Evolutionary conservation across 64 coral and sea anemone species (phyloP).

Genomic region (Stylophora pistillata): DNA sequence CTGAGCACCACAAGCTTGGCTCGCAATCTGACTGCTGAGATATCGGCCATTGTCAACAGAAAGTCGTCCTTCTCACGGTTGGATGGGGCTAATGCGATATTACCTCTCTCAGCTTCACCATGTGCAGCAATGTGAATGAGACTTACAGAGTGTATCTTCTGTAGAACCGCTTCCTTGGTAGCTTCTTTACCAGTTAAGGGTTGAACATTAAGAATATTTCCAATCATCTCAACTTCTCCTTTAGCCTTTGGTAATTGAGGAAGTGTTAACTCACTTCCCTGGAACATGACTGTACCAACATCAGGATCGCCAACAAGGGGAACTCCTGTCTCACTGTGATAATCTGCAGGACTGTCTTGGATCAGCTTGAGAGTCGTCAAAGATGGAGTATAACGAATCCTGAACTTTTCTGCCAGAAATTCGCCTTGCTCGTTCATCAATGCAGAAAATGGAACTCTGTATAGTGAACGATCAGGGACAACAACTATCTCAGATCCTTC

Average conservation of each 20-base stretch:
- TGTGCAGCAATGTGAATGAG: neutral
- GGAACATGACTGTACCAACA: conserved; percentile 4
- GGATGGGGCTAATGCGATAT: neutral
- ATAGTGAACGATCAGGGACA: neutral
- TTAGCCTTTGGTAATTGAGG: neutral
- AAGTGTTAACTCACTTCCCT: too few relatives aligned
- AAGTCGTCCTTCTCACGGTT: neutral
- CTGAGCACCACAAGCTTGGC: neutral
- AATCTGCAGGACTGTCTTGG: too few relatives aligned
- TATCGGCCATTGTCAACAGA: neutral
- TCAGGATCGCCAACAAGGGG: neutral
- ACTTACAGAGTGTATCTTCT: neutral
- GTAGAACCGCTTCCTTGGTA: neutral
- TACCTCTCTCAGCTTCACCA: neutral
- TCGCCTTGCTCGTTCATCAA: neutral
- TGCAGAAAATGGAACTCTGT: too few relatives aligned
- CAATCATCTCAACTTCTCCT: neutral
- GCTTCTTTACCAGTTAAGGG: neutral
- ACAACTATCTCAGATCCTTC: neutral
- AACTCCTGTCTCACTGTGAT: neutral
- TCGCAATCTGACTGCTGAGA: neutral
- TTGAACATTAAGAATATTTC: neutral
- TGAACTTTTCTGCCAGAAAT: conserved; percentile 5
- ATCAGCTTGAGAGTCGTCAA: neutral
- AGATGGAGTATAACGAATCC: neutral